phyloP scores from a whole-genome alignment of 2,797 vertebrate genomes.

The Rhadinocentrus ornatus region DNA sequence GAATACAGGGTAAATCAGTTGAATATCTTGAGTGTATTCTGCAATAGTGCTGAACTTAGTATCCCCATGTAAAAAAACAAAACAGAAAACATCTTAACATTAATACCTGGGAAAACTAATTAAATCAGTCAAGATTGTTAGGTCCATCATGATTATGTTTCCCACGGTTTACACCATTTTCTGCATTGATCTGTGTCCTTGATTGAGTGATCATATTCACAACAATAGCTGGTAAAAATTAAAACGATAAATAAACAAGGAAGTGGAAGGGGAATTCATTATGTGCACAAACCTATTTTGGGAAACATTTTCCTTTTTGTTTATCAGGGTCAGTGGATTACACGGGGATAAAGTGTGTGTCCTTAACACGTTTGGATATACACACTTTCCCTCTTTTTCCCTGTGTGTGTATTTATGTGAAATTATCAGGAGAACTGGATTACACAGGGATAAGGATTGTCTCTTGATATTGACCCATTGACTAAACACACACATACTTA shows the following conservation, averaged over 20 bases:
- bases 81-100: too few species aligned
- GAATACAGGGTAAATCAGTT: too few species aligned
- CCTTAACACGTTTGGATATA: slow-evolving; percentile 6
- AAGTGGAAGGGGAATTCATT: slow-evolving; percentile 27
- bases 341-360: slow-evolving; percentile 58
- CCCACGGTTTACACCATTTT: slow-evolving; percentile 64
- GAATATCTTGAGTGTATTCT: too few species aligned
- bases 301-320: slow-evolving; percentile 36
- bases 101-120: not conserved
- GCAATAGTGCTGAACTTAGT: too few species aligned
- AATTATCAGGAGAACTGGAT: slow-evolving; percentile 63
- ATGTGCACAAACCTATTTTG: slow-evolving; percentile 14
- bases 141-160: slow-evolving; percentile 46
- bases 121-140: slow-evolving; percentile 1
- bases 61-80: too few species aligned
- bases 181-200: slow-evolving; percentile 64
- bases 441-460: slow-evolving; percentile 67
- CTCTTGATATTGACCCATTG: slow-evolving; percentile 72
- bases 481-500: slow-evolving; percentile 50
- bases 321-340: slow-evolving; percentile 68
- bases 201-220: slow-evolving; percentile 38
- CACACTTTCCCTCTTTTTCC: too few species aligned
- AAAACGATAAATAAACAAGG: not conserved
- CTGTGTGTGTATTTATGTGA: too few species aligned
- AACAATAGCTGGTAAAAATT: slow-evolving; percentile 7